Conservation (phyloP, 2,888 invertebrate genomes). For the Agrypnus murinus region DNA sequence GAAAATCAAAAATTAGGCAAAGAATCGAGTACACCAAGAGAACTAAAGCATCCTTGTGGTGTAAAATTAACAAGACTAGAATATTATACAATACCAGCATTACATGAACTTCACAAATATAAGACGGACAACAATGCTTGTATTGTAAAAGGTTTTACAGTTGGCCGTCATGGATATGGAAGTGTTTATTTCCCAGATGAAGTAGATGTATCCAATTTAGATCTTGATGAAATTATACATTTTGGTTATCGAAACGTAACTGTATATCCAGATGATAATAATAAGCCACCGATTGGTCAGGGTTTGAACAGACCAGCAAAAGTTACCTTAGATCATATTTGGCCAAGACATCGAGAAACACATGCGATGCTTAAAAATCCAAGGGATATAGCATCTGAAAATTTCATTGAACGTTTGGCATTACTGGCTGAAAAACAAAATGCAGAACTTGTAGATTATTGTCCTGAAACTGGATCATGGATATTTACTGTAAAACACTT, state of each 20-base stretch:
- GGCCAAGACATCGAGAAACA: constrained; percentile 92
- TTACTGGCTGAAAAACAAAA: constrained; percentile 89
- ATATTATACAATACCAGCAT: constrained; percentile 92
- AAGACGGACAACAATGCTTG: constrained; percentile 86
- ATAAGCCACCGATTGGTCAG: constrained; percentile 90
- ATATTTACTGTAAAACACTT: constrained; percentile 96
- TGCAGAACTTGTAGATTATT: constrained; percentile 94
- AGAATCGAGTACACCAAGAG: background rate
- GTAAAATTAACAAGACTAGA: constrained; percentile 85
- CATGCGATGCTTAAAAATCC: constrained; percentile 87
- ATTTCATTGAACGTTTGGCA: constrained; percentile 90
- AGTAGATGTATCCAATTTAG: constrained; percentile 88
- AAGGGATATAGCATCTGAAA: constrained; percentile 84
- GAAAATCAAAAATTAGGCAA: background rate
- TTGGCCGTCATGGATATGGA: constrained; percentile 93
- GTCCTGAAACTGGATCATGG: constrained; percentile 97
- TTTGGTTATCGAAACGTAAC: constrained; percentile 96
- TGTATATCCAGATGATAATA: constrained; percentile 92
- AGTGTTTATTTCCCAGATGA: constrained; percentile 90
- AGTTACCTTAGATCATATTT: constrained; percentile 94
- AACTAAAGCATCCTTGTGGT: constrained; percentile 73
- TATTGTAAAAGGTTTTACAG: constrained; percentile 88
- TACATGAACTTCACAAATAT: constrained; percentile 86
- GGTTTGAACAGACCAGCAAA: constrained; percentile 92
- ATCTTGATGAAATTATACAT: constrained; percentile 92